Conservation (phyloP, 2,888 invertebrate genomes). For the Cheilosia urbana region DNA sequence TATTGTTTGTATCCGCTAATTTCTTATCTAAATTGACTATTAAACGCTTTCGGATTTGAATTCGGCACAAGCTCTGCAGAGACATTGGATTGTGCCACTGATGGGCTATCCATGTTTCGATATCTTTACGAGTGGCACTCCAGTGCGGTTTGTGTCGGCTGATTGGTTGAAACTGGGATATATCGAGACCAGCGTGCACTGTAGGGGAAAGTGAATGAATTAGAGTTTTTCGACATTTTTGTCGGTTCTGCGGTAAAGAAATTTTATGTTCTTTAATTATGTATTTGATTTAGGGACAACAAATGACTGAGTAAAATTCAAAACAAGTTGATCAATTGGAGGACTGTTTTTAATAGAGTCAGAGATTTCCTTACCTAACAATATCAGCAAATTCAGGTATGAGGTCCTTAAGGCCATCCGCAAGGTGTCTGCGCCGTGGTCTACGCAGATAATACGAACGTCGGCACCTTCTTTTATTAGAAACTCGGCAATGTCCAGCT, state of each 20-base stretch:
- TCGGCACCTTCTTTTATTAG: conserved; percentile 82
- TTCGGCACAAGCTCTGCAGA: conserved; percentile 80
- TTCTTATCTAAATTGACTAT: conserved; percentile 77
- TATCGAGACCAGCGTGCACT: conserved; percentile 81
- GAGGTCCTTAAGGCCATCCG: conserved; percentile 76
- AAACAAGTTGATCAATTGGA: neutral
- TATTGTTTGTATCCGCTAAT: conserved; percentile 78
- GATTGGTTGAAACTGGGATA: conserved; percentile 67
- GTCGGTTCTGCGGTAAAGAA: no score
- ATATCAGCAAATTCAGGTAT: conserved; percentile 78
- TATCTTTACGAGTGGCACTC: conserved; percentile 70
- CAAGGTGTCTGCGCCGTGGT: conserved; percentile 80
- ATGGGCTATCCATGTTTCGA: conserved; percentile 76
- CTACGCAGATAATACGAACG: conserved; percentile 79
- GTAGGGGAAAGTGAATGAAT: conserved; percentile 20
- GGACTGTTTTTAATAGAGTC: neutral
- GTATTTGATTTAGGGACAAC: no score
- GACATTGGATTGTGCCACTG: conserved; percentile 79
- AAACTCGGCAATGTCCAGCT: conserved; percentile 81
- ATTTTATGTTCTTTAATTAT: no score
- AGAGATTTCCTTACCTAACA: conserved; percentile 79
- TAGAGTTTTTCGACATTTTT: neutral
- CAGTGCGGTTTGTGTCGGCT: conserved; percentile 51
- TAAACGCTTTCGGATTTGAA: conserved; percentile 79
- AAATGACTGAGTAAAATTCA: neutral